Evolutionary conservation across 2,888 invertebrate genomes (phyloP).

Genomic region (Cephus spinipes): DNA sequence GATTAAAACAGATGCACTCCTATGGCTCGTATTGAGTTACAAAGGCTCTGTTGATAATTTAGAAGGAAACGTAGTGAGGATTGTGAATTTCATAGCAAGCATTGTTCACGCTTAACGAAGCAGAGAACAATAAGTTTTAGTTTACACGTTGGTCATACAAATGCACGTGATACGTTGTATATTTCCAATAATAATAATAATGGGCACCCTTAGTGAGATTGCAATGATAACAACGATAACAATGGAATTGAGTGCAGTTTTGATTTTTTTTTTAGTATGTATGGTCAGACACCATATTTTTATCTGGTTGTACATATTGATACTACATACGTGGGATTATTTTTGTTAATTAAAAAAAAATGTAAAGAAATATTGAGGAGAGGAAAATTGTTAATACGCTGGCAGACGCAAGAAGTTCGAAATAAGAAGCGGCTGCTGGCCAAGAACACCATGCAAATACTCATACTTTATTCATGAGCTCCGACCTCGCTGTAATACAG

Average conservation of each 20-base stretch:
- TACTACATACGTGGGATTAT: too few relatives aligned
- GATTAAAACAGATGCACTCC: too few relatives aligned
- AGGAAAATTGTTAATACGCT: slow-evolving; percentile 36
- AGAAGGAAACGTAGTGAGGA: too few relatives aligned
- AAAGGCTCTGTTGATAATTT: too few relatives aligned
- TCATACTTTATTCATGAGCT: slow-evolving; percentile 44
- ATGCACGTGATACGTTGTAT: slow-evolving; percentile 19
- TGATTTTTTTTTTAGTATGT: too few relatives aligned
- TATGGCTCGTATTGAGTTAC: too few relatives aligned
- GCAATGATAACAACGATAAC: slow-evolving; percentile 32
- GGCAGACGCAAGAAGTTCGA: slow-evolving; percentile 27
- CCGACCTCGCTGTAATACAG: slow-evolving; percentile 25
- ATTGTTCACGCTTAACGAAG: slow-evolving; percentile 29
- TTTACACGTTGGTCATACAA: slow-evolving; percentile 26
- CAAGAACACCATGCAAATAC: slow-evolving; percentile 32
- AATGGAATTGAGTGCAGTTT: slow-evolving; percentile 17
- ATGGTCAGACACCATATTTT: too few relatives aligned
- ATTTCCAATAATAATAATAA: slow-evolving; percentile 26
- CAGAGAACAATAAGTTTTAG: slow-evolving; percentile 19
- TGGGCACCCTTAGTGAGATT: slow-evolving; percentile 27
- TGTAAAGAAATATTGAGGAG: too few relatives aligned
- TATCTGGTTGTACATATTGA: too few relatives aligned
- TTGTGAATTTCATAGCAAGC: not conserved
- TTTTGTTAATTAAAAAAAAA: too few relatives aligned
- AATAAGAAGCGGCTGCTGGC: slow-evolving; percentile 28